Base-by-base conservation (phyloP, 2,797 vertebrate genomes). In the Acanthornis magna region DNA sequence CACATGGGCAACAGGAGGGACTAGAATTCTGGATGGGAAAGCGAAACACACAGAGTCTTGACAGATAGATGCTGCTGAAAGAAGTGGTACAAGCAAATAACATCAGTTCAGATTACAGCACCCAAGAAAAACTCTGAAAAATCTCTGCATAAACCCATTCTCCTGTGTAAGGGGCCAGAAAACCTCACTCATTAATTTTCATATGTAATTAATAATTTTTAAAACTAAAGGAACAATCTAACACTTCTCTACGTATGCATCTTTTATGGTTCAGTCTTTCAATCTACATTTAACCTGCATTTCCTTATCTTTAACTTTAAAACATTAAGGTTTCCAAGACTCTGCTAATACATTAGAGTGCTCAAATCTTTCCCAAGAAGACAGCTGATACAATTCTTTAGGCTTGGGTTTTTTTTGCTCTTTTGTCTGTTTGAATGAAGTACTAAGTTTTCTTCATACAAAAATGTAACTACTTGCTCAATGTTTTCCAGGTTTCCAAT, bases 371-470 rank as follows among this genome's bases (percentile, higher is more conserved):
- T 61, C 18, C 38, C 70, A n/a, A 11, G 4, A 77, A 65, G 16
- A 21, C 8, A 66, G 61, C 4, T 18, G 9, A 30, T 17, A 55
- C 2, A 43, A 12, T 17, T 76, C 11, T 61, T 75, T 10, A 71
- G 26, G 10, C 65, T 75, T 8, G 43, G 21, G 1, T 2, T 2
- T 0, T 3, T 55, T 29, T 19, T 4, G 9, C 32, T 89, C 18
- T 68, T 80, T 26, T 22, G 3, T 19, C 32, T 50, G 16, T 73
- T 55, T 87, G 21, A 91, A 68, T 7, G 3, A 76, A 65, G 19
- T 40, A 60, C 26, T 61, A 17, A 17, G 40, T 34, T 45, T 84
- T 50, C 76, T 50, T 75, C 45, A 50, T 14, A 51, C 12, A 42
- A 13, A 77, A 92, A 25, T 8, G 1, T 5, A 78, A 67, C 26